Evolutionary conservation across 2,888 invertebrate genomes (phyloP).

Genomic region (Stenurella melanura): DNA sequence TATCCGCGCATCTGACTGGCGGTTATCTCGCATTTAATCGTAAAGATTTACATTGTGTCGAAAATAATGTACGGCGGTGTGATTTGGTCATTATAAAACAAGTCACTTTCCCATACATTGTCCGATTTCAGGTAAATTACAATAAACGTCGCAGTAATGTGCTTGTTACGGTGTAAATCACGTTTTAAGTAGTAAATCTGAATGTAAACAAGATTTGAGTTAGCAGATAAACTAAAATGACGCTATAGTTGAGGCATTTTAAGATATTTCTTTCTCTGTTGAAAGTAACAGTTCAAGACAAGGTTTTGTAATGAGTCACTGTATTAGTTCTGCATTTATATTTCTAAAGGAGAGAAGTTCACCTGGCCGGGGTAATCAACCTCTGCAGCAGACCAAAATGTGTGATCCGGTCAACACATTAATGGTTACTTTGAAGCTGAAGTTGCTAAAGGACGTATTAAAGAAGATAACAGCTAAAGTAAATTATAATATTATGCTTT

Average conservation of each 20-base stretch:
- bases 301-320: constrained; percentile 34
- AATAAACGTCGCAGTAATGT: constrained; percentile 46
- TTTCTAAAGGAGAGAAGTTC: constrained; percentile 11
- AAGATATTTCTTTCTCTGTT: constrained; percentile 47
- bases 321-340: constrained; percentile 18
- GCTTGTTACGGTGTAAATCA: constrained; percentile 50
- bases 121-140: constrained; percentile 47
- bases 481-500: too few relatives aligned
- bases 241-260: constrained; percentile 49
- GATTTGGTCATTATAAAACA: constrained; percentile 30
- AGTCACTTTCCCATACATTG: constrained; percentile 40
- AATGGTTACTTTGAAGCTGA: background rate
- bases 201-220: constrained; percentile 53
- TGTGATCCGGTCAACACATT: too few relatives aligned
- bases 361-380: background rate
- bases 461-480: too few relatives aligned
- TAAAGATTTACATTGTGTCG: constrained; percentile 15
- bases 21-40: constrained; percentile 15
- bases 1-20: background rate
- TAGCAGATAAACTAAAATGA: constrained; percentile 50
- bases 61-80: constrained; percentile 19
- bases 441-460: background rate
- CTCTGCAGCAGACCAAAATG: constrained; percentile 16
- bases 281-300: constrained; percentile 44
- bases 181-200: constrained; percentile 51